phyloP scores from a whole-genome alignment of 2,888 invertebrate genomes.

The Neoascia interrupta region DNA sequence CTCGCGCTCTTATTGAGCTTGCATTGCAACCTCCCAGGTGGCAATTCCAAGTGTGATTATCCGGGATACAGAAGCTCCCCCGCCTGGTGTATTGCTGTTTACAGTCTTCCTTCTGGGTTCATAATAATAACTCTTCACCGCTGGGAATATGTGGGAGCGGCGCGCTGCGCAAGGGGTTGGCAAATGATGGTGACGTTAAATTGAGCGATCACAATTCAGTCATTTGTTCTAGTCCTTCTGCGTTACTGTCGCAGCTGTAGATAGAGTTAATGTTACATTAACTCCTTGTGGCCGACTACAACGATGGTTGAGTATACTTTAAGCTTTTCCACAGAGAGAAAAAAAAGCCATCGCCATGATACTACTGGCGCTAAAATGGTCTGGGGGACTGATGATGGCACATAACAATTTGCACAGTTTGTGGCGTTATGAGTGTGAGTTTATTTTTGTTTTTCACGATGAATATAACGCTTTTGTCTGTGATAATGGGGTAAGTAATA shows the following conservation, averaged over 20 bases:
- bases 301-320: neutral
- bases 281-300: conserved; percentile 21
- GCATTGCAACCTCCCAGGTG: conserved; percentile 18
- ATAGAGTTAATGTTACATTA: conserved; percentile 41
- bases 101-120: conserved; percentile 22
- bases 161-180: conserved; percentile 1
- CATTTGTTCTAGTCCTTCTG: conserved; percentile 50
- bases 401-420: conserved; percentile 40
- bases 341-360: conserved; percentile 5
- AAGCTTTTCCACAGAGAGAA: neutral
- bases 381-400: conserved; percentile 35
- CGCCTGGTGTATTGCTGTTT: conserved; percentile 30
- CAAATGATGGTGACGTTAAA: conserved; percentile 59
- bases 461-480: conserved; percentile 1
- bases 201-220: conserved; percentile 67
- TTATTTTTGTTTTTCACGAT: conserved; percentile 3
- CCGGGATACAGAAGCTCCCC: conserved; percentile 4
- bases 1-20: neutral
- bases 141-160: conserved; percentile 1
- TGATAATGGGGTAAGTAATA: neutral
- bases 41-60: conserved; percentile 29
- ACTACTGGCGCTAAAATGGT: too few relatives aligned
- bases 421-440: conserved; percentile 17
- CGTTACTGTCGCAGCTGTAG: conserved; percentile 29
- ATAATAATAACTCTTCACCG: conserved; percentile 47